Evolutionary conservation across 1,140 invertebrate genomes (phyloP), one percentile per base, ranked within the genome.

Genomic region (Pissodes strobi): DNA sequence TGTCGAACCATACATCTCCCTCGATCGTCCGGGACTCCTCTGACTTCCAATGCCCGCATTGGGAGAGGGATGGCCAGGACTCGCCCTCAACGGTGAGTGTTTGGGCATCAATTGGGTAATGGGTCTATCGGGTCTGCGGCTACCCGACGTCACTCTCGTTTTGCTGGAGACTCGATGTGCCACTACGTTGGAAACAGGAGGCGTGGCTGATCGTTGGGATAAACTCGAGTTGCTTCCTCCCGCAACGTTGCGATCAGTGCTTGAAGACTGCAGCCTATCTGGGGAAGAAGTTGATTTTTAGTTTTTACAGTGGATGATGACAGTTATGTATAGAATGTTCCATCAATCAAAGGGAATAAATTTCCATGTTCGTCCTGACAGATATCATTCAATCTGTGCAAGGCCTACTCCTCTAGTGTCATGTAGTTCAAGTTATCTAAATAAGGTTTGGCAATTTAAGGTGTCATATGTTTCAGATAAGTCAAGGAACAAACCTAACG

Each of bases 121-220:
- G 17, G 63, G 73, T 39, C 76, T 53, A 48, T 83, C 80, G 8
- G 80, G 73, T 3, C 79, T 77, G 2, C 83, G 81, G 60, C 86
- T 84, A 21, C 85, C 86, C 57, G 83, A 86, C 0, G 85, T 79
- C 51, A 88, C 86, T 69, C 84, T 82, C 3, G 86, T 87, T 66
- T 85, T 85, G n/a, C 82, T 85, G 5, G 82, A 83, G n/a, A 83
- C 83, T 18, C 86, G 80, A 65, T 86, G 83, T 2, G 81, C 83
- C 5, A 81, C 80, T 22, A 23, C 39, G n/a, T 57, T 48, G 0
- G 43, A 21, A 76, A 57, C 74, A 69, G 34, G 68, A 25, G 75
- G 72, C 5, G 76, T 75, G 51, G 69, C 70, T 8, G 76, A 68
- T 13, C 73, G 81, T 72, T 69, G 82, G 75, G 1, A 83, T 45